These are phyloP conservation scores for Boulengeromyrus knoepffleri DNA, from an alignment of 2,113 vertebrate species.

Conservation along the genomic window DNA sequence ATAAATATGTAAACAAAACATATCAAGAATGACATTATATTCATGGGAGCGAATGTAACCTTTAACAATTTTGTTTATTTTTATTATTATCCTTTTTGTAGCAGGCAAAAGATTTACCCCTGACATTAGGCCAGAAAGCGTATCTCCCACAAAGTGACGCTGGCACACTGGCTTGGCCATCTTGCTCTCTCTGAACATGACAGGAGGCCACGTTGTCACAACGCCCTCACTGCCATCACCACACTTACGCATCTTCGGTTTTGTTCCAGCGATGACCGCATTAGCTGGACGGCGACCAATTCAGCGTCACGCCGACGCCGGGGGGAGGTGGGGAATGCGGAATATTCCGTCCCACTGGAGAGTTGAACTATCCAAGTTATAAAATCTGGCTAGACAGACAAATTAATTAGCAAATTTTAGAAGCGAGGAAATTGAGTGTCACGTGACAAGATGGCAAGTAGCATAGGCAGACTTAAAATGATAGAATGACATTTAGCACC, in stretches of 20 bases:
- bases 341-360: neutral
- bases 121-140: neutral
- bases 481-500: neutral
- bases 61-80: neutral
- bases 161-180: neutral
- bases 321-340: neutral
- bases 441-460: neutral
- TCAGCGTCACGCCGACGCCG: neutral
- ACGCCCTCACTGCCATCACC: neutral
- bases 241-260: neutral
- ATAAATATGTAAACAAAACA: neutral
- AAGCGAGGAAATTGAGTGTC: neutral
- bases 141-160: neutral
- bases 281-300: neutral
- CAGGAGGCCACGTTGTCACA: neutral
- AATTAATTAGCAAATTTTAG: neutral
- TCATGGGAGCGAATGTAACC: neutral
- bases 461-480: neutral
- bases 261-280: neutral
- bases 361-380: neutral
- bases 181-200: neutral
- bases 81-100: neutral
- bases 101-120: neutral
- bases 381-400: neutral
- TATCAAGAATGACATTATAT: neutral